phyloP scores from a whole-genome alignment of 2,888 invertebrate species.

The Lymantria dispar region DNA sequence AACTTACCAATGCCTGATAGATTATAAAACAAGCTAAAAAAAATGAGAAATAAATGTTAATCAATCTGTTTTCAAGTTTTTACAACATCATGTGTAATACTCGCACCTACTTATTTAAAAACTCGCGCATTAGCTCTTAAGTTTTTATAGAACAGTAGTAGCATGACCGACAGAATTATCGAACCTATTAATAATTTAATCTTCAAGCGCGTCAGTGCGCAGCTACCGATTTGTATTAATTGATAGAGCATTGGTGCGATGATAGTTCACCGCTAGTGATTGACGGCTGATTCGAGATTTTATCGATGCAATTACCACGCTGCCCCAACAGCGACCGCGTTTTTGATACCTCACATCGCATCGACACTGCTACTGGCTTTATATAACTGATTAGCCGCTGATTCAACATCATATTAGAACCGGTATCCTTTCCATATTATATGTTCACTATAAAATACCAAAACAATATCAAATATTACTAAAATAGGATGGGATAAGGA shows the following conservation, averaged over 20 bases:
- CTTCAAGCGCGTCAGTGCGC: constrained; percentile 55
- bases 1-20: too few relatives aligned
- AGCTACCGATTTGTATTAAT: constrained; percentile 79
- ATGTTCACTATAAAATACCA: neutral
- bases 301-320: constrained; percentile 72
- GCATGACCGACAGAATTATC: constrained; percentile 65
- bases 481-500: neutral
- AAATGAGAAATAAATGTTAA: neutral
- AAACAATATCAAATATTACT: neutral
- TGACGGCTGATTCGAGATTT: constrained; percentile 77
- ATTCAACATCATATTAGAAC: neutral
- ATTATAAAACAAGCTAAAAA: neutral
- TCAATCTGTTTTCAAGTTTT: neutral
- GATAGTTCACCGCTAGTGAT: constrained; percentile 70
- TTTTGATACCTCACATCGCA: neutral
- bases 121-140: constrained; percentile 30
- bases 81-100: neutral
- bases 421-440: neutral
- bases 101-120: constrained; percentile 8
- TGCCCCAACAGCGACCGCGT: constrained; percentile 21
- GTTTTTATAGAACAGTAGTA: constrained; percentile 38
- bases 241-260: constrained; percentile 68
- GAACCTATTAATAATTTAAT: constrained; percentile 72
- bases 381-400: neutral
- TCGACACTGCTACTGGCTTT: constrained; percentile 2